phyloP scores from a whole-genome alignment of 2,113 vertebrate genomes.

The Fulica atra region DNA sequence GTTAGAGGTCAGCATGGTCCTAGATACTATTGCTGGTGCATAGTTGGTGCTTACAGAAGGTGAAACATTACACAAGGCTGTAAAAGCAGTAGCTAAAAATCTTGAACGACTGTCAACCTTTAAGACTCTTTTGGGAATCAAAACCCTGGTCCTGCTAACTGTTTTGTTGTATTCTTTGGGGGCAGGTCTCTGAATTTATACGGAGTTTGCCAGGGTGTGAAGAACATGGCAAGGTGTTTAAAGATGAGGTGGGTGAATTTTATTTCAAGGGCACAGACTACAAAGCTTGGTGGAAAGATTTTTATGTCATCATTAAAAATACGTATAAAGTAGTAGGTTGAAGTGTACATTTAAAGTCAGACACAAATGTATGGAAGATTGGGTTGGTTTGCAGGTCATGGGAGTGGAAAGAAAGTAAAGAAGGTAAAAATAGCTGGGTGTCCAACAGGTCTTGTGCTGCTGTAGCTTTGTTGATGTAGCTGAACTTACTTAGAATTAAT shows the following conservation, averaged over 20 bases:
- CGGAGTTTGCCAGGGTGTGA: constrained; percentile 86
- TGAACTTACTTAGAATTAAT: not conserved
- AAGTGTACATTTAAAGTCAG: not conserved
- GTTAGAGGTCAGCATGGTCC: not conserved
- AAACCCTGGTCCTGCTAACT: not conserved
- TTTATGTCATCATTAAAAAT: not conserved
- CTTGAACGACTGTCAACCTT: not conserved
- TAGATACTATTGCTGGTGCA: not conserved
- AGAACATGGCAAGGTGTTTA: constrained; percentile 88
- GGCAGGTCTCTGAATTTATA: constrained; percentile 86
- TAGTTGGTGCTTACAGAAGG: not conserved
- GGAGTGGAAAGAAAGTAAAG: not conserved
- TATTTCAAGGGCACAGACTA: not conserved
- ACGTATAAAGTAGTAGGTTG: not conserved
- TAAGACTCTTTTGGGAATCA: not conserved
- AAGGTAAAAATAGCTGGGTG: not conserved
- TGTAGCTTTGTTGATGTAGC: not conserved
- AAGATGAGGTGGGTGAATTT: constrained; percentile 81
- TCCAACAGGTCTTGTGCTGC: not conserved
- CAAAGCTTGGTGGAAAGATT: not conserved
- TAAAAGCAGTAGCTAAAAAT: not conserved
- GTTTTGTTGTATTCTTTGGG: constrained; percentile 19
- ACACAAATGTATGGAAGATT: not conserved
- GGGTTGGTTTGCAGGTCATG: not conserved
- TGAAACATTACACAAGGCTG: not conserved